Evolutionary conservation across 2,888 invertebrate species (phyloP), one percentile per base, ranked within the genome.

Genomic region (Argyra leucocephala): DNA sequence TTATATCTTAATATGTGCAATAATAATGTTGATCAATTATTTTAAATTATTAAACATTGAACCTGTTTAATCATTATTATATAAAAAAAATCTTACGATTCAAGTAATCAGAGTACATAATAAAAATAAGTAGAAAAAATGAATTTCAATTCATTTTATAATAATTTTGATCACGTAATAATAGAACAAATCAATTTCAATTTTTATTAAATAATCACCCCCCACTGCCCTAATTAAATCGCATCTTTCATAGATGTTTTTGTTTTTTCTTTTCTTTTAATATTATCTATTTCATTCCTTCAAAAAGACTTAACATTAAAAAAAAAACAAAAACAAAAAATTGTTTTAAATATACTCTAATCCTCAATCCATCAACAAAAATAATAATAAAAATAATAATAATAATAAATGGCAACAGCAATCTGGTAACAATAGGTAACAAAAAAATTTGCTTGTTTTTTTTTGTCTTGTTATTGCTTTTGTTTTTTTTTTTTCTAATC

Each of bases 151-250:
- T 37, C 37, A 15, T 5, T 26, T 26, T 10, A 31, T 31, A 31
- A 31, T 31, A 31, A 31, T 48, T 48, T 15, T 48, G 48, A 48
- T 48, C 48, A 48, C 48, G 48, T 48, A 48, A 48, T n/a, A 48
- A 48, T 48, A 48, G 48, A 48, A 48, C 48, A 48, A 48, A 48
- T 48, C 48, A 48, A 48, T 48, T 48, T 48, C 18, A 48, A 48
- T 48, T 48, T 48, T 48, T 18, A 48, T 18, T 18, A 48, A 48
- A 48, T 7, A 31, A 31, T 7, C 5, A 31, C 5, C 10, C n/a
- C n/a, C n/a, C n/a, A n/a, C n/a, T n/a, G n/a, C n/a, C n/a, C n/a
- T n/a, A n/a, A n/a, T n/a, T n/a, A n/a, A n/a, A n/a, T n/a, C n/a
- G n/a, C n/a, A n/a, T n/a, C n/a, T n/a, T n/a, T n/a, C n/a, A 31